phyloP scores from a whole-genome alignment of 2,113 vertebrate species.

The Dipodomys spectabilis region DNA sequence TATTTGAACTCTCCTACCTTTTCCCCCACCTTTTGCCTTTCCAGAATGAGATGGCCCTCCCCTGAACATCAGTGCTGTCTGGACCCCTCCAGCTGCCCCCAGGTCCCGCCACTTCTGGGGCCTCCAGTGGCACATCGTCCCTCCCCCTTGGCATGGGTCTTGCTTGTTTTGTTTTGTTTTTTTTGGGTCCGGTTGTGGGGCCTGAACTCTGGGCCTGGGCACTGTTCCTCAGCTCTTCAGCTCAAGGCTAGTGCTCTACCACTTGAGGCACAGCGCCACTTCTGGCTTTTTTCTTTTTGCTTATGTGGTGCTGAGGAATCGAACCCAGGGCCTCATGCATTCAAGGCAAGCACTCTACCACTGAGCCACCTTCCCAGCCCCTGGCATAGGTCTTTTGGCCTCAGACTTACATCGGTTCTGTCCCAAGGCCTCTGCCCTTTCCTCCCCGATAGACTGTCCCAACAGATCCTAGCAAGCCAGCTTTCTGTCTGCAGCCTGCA shows the following conservation, averaged over 20 bases:
- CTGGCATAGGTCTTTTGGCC: not conserved
- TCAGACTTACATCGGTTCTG: not conserved
- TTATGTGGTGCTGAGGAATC: too few relatives aligned
- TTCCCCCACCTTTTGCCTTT: not conserved
- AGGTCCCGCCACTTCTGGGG: not conserved
- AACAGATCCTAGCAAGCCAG: not conserved
- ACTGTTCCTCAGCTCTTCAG: too few relatives aligned
- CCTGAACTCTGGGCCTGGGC: too few relatives aligned
- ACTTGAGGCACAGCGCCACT: too few relatives aligned
- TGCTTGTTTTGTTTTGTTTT: not conserved
- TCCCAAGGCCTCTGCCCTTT: not conserved
- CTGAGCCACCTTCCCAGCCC: too few relatives aligned
- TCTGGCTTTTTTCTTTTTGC: too few relatives aligned
- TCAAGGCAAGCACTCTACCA: too few relatives aligned
- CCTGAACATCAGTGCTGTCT: not conserved
- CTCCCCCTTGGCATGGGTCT: not conserved
- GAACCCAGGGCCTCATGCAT: too few relatives aligned
- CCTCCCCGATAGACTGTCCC: not conserved
- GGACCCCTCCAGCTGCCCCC: not conserved
- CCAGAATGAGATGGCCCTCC: not conserved
- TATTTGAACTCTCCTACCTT: not conserved
- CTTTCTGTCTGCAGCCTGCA: not conserved
- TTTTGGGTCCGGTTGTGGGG: too few relatives aligned
- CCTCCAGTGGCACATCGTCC: not conserved
- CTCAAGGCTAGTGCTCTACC: too few relatives aligned